Percentiles rank a stretch among this genome's conserved stretches.
phyloP scores from a whole-genome alignment of 1,140 invertebrate species.

The Pygmarrhopalites habei region DNA sequence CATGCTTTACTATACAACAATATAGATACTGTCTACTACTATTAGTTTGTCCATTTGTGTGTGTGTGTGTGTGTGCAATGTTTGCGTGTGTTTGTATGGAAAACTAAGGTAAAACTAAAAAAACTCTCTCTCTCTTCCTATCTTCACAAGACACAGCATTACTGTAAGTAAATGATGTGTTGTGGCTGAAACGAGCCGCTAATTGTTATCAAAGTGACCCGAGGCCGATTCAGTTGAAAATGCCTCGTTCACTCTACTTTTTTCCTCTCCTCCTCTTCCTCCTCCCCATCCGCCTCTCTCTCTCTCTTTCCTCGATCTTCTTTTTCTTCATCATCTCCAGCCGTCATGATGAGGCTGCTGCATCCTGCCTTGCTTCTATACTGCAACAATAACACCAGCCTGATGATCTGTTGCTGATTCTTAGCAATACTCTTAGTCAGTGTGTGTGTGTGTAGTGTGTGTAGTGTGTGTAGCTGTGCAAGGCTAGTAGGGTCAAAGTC shows the following conservation, averaged over 20 bases:
- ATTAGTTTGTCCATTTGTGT: no score
- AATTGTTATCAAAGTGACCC: conserved; percentile 28
- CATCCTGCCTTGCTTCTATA: neutral
- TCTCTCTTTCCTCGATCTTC: no score
- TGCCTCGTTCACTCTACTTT: neutral
- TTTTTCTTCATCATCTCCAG: neutral
- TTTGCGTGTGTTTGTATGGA: no score
- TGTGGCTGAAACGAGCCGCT: conserved; percentile 26
- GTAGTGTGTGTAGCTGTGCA: neutral
- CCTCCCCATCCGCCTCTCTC: no score
- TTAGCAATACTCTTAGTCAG: neutral
- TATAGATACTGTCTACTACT: no score
- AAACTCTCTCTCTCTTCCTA: neutral
- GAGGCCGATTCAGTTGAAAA: conserved; percentile 11
- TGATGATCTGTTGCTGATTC: neutral
- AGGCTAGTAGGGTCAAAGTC: neutral
- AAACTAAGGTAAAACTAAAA: no score
- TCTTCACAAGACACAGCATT: no score
- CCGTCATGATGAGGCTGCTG: neutral
- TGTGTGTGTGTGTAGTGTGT: no score
- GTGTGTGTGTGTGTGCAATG: no score
- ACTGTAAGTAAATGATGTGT: conserved; percentile 16
- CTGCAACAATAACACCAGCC: neutral
- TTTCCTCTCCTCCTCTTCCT: neutral
- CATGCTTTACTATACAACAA: no score